phyloP scores from a whole-genome alignment of 2,888 invertebrate species.

The Drosophila mimica region DNA sequence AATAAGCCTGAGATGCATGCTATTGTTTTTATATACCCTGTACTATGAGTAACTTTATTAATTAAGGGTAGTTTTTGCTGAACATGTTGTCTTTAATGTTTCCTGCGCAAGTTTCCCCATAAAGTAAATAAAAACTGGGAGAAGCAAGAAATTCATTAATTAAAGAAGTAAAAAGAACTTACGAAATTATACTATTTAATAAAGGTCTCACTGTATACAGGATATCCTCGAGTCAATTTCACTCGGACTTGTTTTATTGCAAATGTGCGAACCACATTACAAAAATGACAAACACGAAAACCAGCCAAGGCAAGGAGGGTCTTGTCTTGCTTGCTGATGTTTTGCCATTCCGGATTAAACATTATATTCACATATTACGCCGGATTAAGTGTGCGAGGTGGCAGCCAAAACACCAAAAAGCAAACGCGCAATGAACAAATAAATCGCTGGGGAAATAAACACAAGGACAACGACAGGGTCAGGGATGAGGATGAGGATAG shows the following conservation, averaged over 20 bases:
- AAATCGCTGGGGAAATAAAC: not conserved
- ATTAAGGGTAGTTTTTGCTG: not conserved
- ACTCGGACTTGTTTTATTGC: conserved; percentile 7
- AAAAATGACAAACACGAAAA: conserved; percentile 13
- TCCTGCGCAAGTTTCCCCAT: not conserved
- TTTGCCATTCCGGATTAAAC: conserved; percentile 54
- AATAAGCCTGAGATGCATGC: conserved; percentile 1
- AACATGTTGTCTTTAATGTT: not conserved
- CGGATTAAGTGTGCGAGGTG: conserved; percentile 32
- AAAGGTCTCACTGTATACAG: not conserved
- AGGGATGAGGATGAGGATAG: not conserved
- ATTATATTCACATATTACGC: conserved; percentile 53
- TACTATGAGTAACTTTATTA: not conserved
- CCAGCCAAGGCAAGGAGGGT: conserved; percentile 18
- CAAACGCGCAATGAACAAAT: not conserved
- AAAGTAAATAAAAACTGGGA: not conserved
- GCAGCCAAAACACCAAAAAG: conserved; percentile 7
- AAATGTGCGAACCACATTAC: conserved; percentile 24
- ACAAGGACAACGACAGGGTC: not conserved
- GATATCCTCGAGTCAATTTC: not conserved
- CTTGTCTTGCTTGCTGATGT: conserved; percentile 28
- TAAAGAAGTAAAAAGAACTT: not conserved
- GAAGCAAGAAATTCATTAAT: not conserved
- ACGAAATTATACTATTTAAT: not conserved
- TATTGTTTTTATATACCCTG: conserved; percentile 3